These are phyloP conservation scores for Paratilapia polleni DNA, from an alignment of 2,113 vertebrate genomes.

Conservation along the genomic window DNA sequence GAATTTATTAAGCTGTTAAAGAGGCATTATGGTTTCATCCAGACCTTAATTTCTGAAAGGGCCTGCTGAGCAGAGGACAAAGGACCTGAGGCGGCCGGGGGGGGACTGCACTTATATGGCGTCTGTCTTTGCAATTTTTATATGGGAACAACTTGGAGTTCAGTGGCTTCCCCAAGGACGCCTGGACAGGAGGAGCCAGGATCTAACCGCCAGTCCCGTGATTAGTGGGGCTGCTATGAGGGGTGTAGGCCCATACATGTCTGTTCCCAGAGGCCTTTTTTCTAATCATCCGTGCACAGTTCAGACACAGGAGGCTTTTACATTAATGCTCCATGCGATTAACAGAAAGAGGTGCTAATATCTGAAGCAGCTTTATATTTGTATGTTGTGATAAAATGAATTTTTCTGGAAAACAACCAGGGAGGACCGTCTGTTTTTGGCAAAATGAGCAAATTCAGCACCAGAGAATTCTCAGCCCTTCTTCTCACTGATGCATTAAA, in stretches of 20 bases:
- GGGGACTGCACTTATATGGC: rapidly evolving
- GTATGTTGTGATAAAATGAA: neutral
- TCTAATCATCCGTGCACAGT: no score
- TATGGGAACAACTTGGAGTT: no score
- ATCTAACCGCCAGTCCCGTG: neutral
- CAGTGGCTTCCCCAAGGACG: neutral
- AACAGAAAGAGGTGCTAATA: neutral
- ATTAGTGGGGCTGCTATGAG: rapidly evolving
- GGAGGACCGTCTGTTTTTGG: neutral
- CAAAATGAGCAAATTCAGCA: neutral
- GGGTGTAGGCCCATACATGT: neutral
- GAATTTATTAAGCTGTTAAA: neutral
- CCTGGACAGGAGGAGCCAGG: no score
- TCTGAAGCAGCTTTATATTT: neutral
- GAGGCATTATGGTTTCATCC: rapidly evolving
- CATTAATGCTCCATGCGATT: no score
- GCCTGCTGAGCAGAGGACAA: neutral
- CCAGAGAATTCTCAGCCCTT: rapidly evolving
- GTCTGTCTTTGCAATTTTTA: neutral
- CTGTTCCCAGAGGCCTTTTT: neutral
- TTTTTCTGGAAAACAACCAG: neutral
- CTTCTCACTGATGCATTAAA: neutral
- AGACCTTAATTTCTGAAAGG: neutral
- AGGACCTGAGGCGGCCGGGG: no score
- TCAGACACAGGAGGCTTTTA: neutral